These are phyloP conservation scores for Bungarus multicinctus DNA, from an alignment of 2,113 vertebrate species.

Conservation along the genomic window DNA sequence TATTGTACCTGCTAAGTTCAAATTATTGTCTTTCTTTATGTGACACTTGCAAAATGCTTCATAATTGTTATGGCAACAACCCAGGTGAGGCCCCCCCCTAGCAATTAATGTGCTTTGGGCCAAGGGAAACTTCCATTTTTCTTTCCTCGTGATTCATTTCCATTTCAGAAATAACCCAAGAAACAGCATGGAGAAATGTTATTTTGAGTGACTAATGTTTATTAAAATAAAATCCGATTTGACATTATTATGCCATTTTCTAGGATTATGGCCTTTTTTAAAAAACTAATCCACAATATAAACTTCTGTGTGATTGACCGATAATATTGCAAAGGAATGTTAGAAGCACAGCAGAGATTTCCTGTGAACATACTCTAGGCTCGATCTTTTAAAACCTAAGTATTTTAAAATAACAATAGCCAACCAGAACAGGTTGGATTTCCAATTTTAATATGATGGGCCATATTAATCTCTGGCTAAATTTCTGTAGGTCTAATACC, in stretches of 20 bases:
- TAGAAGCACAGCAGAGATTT: background rate
- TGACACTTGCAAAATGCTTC: background rate
- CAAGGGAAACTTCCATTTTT: background rate
- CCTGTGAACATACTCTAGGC: background rate
- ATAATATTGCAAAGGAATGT: background rate
- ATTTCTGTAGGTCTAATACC: conserved; percentile 43
- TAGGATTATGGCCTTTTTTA: background rate
- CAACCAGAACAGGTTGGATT: background rate
- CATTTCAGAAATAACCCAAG: background rate
- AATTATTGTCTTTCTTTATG: background rate
- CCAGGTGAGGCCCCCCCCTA: background rate
- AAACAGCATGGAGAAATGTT: background rate
- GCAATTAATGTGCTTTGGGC: background rate
- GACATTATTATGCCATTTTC: background rate
- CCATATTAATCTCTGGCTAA: conserved; percentile 46
- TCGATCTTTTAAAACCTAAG: background rate
- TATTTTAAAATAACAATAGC: background rate
- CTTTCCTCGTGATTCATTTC: background rate
- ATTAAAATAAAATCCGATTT: background rate
- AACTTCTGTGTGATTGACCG: background rate
- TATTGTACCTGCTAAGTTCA: conserved; percentile 14
- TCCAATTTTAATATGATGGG: conserved; percentile 29
- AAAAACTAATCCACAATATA: background rate
- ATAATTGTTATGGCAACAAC: background rate
- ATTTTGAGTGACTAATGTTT: background rate